phyloP scores from a whole-genome alignment of 1,140 invertebrate genomes.

The Carposina sasakii region DNA sequence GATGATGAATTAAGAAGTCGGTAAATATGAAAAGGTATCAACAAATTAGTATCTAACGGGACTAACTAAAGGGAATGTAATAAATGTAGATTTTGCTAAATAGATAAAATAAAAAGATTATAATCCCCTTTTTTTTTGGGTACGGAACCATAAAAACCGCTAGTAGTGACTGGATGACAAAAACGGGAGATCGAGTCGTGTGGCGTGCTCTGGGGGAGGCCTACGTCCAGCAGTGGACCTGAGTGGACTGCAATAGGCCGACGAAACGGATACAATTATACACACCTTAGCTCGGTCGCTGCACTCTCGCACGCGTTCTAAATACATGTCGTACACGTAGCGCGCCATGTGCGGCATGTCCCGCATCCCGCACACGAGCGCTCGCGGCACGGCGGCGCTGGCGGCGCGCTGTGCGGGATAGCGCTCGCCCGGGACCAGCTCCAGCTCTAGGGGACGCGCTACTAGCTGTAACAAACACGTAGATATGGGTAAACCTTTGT shows the following conservation, averaged over 20 bases:
- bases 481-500: too few relatives aligned
- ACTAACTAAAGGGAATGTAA: too few relatives aligned
- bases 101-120: too few relatives aligned
- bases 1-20: too few relatives aligned
- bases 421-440: conserved; percentile 83
- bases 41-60: too few relatives aligned
- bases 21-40: too few relatives aligned
- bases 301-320: conserved; percentile 77
- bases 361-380: conserved; percentile 74
- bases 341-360: conserved; percentile 96
- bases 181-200: too few relatives aligned
- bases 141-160: too few relatives aligned
- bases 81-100: too few relatives aligned
- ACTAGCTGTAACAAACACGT: conserved; percentile 68
- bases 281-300: conserved; percentile 16
- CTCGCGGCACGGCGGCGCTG: conserved; percentile 34
- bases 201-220: background rate
- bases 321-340: conserved; percentile 93
- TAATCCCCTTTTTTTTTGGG: too few relatives aligned
- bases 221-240: background rate
- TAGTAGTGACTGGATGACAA: too few relatives aligned
- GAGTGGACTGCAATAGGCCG: background rate
- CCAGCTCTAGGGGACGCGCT: conserved; percentile 82
- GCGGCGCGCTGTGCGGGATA: conserved; percentile 81
- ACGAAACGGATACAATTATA: too few relatives aligned